phyloP scores from a whole-genome alignment of 2,113 vertebrate genomes.

The Lanius ludovicianus region DNA sequence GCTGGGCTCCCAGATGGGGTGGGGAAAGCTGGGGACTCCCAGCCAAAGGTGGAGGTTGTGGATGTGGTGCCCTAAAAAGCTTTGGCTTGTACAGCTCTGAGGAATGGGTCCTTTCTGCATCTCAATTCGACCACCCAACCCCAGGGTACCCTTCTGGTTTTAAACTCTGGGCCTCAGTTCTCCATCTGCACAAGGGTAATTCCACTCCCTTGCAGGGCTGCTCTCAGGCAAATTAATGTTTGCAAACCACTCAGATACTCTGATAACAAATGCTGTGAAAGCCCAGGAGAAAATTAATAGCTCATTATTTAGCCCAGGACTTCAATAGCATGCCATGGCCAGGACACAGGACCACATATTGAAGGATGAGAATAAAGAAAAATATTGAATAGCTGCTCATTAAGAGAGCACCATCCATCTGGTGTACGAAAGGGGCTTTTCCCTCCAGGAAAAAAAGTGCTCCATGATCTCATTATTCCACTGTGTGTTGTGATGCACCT shows the following conservation, averaged over 20 bases:
- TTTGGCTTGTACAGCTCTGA: neutral
- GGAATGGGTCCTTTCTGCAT: neutral
- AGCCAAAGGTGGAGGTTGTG: neutral
- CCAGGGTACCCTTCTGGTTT: neutral
- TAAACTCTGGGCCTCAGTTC: neutral
- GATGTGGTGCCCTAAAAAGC: neutral
- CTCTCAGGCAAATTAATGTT: slow-evolving; percentile 54
- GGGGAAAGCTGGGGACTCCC: neutral
- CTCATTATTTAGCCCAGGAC: slow-evolving; percentile 58
- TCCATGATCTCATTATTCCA: neutral
- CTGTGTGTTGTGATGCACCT: neutral
- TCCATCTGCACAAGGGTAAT: neutral
- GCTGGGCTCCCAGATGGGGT: neutral
- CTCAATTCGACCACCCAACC: neutral
- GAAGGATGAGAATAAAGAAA: slow-evolving; percentile 63
- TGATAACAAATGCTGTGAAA: slow-evolving; percentile 58
- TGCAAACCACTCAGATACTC: slow-evolving; percentile 30
- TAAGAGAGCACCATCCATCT: slow-evolving; percentile 43
- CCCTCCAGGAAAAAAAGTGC: neutral
- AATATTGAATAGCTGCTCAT: slow-evolving; percentile 61
- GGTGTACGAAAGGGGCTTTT: neutral
- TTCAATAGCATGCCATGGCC: slow-evolving; percentile 33
- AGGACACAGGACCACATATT: slow-evolving; percentile 35
- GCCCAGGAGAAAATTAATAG: slow-evolving; percentile 68
- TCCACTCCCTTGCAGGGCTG: neutral